Evolutionary conservation across 2,888 invertebrate species (phyloP).

Genomic region (Diachrysia chrysitis): DNA sequence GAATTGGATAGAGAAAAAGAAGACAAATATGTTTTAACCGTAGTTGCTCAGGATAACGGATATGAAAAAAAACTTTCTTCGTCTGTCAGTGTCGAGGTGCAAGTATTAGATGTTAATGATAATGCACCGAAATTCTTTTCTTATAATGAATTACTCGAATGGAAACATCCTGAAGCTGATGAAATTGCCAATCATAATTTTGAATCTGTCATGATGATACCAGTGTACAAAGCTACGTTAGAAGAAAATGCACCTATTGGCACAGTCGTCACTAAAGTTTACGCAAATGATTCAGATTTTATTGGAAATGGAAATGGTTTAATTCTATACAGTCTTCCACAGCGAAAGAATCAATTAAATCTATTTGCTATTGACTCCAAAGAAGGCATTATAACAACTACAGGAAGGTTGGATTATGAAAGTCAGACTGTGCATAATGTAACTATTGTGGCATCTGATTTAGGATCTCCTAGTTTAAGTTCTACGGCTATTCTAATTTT

Average conservation of each 20-base stretch:
- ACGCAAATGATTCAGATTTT: constrained; percentile 96
- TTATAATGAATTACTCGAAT: constrained; percentile 90
- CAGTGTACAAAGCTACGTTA: constrained; percentile 93
- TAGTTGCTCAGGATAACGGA: constrained; percentile 93
- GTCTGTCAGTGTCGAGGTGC: constrained; percentile 94
- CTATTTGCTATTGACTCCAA: constrained; percentile 95
- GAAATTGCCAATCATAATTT: constrained; percentile 86
- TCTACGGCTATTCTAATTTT: constrained; percentile 93
- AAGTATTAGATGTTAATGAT: constrained; percentile 95
- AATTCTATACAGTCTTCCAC: constrained; percentile 93
- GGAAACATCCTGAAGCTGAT: constrained; percentile 84
- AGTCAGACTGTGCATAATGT: constrained; percentile 91
- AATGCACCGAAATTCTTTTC: constrained; percentile 94
- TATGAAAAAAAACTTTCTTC: constrained; percentile 90
- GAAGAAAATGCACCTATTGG: constrained; percentile 94
- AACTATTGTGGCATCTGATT: constrained; percentile 94
- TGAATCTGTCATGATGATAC: constrained; percentile 89
- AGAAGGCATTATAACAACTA: constrained; percentile 94
- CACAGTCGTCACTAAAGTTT: constrained; percentile 92
- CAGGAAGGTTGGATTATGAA: constrained; percentile 93
- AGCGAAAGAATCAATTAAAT: constrained; percentile 90
- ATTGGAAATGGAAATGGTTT: constrained; percentile 96
- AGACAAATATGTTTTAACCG: constrained; percentile 92
- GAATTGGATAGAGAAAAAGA: constrained; percentile 93
- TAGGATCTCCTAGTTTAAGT: constrained; percentile 95